Evolutionary conservation across 2,888 invertebrate species (phyloP), one percentile per base, ranked within the genome.

Genomic region (Malthinus flaveolus): DNA sequence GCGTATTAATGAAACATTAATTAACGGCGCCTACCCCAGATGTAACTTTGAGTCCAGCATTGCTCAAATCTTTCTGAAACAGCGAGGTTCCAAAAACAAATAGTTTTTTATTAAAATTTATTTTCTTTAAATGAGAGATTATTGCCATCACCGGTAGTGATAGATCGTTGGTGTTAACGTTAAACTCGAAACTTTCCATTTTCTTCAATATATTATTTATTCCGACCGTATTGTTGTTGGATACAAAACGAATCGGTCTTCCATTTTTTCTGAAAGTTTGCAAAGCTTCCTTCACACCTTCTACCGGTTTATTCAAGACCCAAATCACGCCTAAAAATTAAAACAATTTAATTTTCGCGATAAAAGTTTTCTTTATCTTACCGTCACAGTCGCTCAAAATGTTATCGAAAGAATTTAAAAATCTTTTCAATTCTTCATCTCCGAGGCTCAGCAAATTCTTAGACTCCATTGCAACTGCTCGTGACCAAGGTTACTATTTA

Each of bases 271-370:
- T 15, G 8, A 57, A 31, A 23, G 39, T 48, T 34, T 13, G 8
- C 7, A 56, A 32, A 1, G 51, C 47, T 32, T 51, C 51, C 8
- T 46, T 37, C 8, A 51, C 34, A 5, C 56, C 56, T 33, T 12
- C n/a, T 1, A 56, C 31, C 0, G 51, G 47, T 10, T 32, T 46
- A 9, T 11, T 8, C 8, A 47, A 6, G 1, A 23, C 1, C 56
- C 56, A 56, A 23, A 56, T 7, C 7, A 56, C 56, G 23, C 56
- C 56, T 56, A 31, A 36, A 49, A 49, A 42, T 42, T 42, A 6
- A 15, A 23, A n/a, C 9, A 15, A 37, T 3, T 37, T 12, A 37
- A 12, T 12, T 37, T n/a, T n/a, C n/a, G n/a, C n/a, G 6, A n/a
- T 12, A 1, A 37, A 9, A 7, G 8, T 9, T 12, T 39, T 39